Conservation (phyloP, 2,113 vertebrate species). For the Lepus americanus region DNA sequence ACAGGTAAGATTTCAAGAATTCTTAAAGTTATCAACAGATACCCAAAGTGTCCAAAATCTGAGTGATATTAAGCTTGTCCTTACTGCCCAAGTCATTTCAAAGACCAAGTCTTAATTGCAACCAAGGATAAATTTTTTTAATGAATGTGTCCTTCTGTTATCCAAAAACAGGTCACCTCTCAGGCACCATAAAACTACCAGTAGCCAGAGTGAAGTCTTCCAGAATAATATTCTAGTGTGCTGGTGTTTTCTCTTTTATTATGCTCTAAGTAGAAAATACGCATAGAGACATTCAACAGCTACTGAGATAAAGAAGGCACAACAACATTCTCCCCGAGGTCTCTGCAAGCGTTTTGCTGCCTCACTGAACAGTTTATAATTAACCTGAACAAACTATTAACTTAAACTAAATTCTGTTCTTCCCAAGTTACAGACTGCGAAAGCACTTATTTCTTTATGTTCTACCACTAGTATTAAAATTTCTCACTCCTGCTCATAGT, state of each 20-base stretch:
- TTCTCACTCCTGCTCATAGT: not conserved
- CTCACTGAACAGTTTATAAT: not conserved
- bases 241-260: constrained; percentile 10
- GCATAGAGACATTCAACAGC: not conserved
- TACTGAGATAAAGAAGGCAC: not conserved
- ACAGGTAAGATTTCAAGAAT: not conserved
- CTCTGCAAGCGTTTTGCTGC: not conserved
- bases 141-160: not conserved
- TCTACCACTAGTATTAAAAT: not conserved
- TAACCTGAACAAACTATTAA: not conserved
- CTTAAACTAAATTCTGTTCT: not conserved
- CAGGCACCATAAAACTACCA: not conserved
- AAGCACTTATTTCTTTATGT: not conserved
- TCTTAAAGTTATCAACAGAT: not conserved
- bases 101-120: not conserved
- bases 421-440: not conserved
- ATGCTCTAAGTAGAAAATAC: not conserved
- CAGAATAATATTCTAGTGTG: not conserved
- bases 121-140: not conserved
- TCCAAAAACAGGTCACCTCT: not conserved
- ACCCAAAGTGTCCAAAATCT: constrained; percentile 10
- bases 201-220: not conserved
- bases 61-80: not conserved
- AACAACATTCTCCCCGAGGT: not conserved
- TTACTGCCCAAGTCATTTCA: not conserved